Evolutionary conservation across 2,888 invertebrate species (phyloP).

Genomic region (Cosmia trapezina): DNA sequence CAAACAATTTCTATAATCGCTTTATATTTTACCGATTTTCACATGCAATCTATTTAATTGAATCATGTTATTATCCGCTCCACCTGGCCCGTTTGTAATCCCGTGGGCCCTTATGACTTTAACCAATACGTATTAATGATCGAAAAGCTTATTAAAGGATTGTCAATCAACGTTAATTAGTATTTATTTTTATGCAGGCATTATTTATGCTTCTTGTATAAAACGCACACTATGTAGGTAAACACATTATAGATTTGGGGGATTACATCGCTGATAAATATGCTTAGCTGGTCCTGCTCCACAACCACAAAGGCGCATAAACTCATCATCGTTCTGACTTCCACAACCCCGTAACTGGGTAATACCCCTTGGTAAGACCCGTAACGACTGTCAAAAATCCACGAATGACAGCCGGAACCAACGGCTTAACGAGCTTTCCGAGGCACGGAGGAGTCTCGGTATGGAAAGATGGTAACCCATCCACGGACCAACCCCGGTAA

Average conservation of each 20-base stretch:
- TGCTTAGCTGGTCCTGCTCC: background rate
- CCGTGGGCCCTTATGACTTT: background rate
- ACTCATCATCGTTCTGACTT: background rate
- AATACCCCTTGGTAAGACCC: too few relatives aligned
- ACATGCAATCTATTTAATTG: too few relatives aligned
- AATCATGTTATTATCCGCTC: background rate
- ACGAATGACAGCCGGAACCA: too few relatives aligned
- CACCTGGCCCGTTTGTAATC: background rate
- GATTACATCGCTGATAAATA: background rate
- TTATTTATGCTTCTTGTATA: background rate
- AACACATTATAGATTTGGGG: background rate
- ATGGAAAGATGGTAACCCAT: too few relatives aligned
- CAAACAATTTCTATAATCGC: background rate
- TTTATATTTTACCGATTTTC: background rate
- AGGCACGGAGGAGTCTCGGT: too few relatives aligned
- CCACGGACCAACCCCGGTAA: too few relatives aligned
- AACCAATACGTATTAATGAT: background rate
- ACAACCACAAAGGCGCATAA: background rate
- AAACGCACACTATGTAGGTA: background rate
- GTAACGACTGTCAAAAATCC: too few relatives aligned
- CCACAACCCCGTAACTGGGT: too few relatives aligned
- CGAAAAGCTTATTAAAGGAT: background rate
- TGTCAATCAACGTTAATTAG: background rate
- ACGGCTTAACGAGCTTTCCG: too few relatives aligned
- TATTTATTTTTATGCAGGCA: background rate